phyloP scores from a whole-genome alignment of 2,797 vertebrate genomes.

The Pogoniulus pusillus region DNA sequence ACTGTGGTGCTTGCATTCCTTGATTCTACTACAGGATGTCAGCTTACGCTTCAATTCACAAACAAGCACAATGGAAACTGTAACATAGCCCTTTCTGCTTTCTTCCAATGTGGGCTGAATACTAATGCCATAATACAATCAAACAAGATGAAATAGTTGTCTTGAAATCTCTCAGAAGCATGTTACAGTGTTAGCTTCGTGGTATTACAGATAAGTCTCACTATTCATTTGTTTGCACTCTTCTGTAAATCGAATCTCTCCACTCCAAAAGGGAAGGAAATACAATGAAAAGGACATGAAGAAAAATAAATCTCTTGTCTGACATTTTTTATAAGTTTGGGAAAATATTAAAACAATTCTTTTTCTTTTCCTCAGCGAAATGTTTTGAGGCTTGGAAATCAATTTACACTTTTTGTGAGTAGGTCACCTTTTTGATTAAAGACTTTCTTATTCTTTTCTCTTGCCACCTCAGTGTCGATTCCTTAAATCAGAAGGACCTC shows the following conservation, averaged over 20 bases:
- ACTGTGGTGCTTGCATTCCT: conserved; percentile 43
- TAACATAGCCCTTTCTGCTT: conserved; percentile 70
- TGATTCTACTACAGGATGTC: conserved; percentile 58
- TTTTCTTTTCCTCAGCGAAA: conserved; percentile 23
- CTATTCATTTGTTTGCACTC: conserved; percentile 54
- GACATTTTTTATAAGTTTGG: background rate
- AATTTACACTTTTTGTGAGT: conserved; percentile 22
- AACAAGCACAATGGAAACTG: conserved; percentile 70
- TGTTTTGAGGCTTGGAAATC: conserved; percentile 34
- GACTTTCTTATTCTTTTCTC: background rate
- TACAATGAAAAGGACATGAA: background rate
- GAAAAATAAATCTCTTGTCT: conserved; percentile 35
- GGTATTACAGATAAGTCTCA: conserved; percentile 17
- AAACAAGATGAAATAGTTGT: conserved; percentile 59
- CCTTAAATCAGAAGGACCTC: background rate
- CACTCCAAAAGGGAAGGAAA: background rate
- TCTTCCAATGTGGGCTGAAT: conserved; percentile 70
- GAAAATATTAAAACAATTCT: background rate
- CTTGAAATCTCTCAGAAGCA: conserved; percentile 61
- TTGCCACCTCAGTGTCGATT: background rate
- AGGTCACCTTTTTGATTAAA: conserved; percentile 22
- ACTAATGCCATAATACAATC: conserved; percentile 67
- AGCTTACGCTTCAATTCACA: conserved; percentile 74
- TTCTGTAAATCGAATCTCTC: conserved; percentile 40
- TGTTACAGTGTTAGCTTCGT: conserved; percentile 21